Conservation (phyloP, 2,888 invertebrate species). For the Mactromeris polynyma region DNA sequence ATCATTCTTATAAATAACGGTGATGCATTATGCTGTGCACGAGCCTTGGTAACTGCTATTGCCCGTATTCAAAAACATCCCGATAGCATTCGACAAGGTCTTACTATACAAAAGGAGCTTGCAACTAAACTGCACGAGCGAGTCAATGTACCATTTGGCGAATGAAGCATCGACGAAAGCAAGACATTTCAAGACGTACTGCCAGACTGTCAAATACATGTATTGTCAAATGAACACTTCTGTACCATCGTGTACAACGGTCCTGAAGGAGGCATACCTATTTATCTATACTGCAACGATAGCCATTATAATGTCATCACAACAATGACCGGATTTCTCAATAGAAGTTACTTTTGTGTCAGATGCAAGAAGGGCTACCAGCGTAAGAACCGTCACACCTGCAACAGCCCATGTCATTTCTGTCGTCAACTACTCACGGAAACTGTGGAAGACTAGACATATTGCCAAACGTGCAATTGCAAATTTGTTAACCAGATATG, state of each 20-base stretch:
- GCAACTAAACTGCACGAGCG: too few species aligned
- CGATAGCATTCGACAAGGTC: constrained; percentile 53
- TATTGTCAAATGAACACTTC: constrained; percentile 56
- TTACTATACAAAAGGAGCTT: too few species aligned
- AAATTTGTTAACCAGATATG: constrained; percentile 37
- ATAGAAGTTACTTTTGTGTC: constrained; percentile 50
- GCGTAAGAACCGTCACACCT: background rate
- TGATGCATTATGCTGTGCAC: constrained; percentile 63
- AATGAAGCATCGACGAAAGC: constrained; percentile 55
- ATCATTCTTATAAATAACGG: too few species aligned
- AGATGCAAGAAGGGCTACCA: background rate
- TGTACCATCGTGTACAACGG: constrained; percentile 46
- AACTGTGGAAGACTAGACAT: background rate
- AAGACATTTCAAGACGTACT: constrained; percentile 46
- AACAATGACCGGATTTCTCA: constrained; percentile 57
- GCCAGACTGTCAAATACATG: constrained; percentile 44
- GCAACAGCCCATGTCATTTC: background rate
- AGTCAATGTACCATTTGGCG: too few species aligned
- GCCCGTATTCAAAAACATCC: constrained; percentile 55
- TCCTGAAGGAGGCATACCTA: constrained; percentile 38
- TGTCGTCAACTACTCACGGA: background rate
- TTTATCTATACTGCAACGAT: constrained; percentile 57
- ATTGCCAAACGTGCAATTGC: background rate
- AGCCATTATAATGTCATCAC: constrained; percentile 64
- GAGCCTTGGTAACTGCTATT: constrained; percentile 63